Base-by-base conservation (phyloP, 2,888 invertebrate species). In the Atrina japonica region DNA sequence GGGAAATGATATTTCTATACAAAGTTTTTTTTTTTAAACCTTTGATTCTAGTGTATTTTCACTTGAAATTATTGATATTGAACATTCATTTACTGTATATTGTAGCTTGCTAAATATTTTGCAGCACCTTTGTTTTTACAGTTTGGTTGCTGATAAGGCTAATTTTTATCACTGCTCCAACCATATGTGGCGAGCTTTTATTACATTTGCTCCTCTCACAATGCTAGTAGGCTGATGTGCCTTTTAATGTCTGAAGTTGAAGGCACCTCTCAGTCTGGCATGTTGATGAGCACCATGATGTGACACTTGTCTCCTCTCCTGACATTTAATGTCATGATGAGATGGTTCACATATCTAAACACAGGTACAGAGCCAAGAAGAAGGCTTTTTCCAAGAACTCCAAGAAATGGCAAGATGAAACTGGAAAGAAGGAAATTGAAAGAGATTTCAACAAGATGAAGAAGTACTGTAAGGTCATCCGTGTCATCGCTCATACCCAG, bases 331-430 rank as follows among this genome's bases (percentile, higher is more conserved):
- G 14, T 66, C 58, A 55, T 66, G 64, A 69, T 58, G 85, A 83
- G 75, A 59, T 49, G 72, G 70, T 69, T 41, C 55, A 55, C 70
- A 66, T 35, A 11, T 70, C 60, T 50, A 67, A 55, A 40, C 61
- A 60, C 58, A 99, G 99, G 99, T 98, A 97, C 93, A 96, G 97
- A 93, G 97, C 97, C 92, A 98, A 99, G 95, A 99, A 98, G 96
- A 99, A 98, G 97, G 99, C 99, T 79, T 99, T 99, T 93, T 96
- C 97, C 82, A 99, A 99, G 92, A 94, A 97, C 76, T 95, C 96
- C 90, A 98, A 98, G 93, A 99, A 99, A 92, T 99, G 99, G 99
- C 95, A 96, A 87, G 99, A 99, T 93, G 96, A 97, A 87, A 94
- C 96, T 83, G 99, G 99, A 71, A 96, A 96, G 91, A 97, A 97